Percentiles rank a stretch among this genome's conserved stretches.
Conservation (phyloP, 2,888 invertebrate species). For the Ganaspis brasiliensis region DNA sequence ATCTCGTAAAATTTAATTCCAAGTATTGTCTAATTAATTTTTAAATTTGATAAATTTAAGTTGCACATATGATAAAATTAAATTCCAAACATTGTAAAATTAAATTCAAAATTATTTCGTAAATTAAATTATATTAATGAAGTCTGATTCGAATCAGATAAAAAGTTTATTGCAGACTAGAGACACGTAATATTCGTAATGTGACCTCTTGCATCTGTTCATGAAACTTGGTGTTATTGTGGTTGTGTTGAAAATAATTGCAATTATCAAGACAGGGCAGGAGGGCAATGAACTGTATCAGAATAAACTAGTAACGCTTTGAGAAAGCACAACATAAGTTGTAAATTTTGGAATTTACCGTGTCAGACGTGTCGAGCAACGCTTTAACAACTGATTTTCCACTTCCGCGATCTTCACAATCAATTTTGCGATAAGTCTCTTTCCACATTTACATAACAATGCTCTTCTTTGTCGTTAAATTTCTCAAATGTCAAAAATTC, state of each 20-base stretch:
- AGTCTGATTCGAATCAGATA: too few species aligned
- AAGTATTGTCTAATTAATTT: too few species aligned
- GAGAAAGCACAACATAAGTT: neutral
- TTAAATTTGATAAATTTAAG: too few species aligned
- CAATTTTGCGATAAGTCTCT: constrained; percentile 16
- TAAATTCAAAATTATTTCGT: too few species aligned
- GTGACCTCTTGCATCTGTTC: neutral
- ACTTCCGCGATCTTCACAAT: constrained; percentile 31
- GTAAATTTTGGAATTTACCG: constrained; percentile 41
- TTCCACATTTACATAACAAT: neutral
- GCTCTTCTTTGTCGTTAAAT: neutral
- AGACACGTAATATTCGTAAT: neutral
- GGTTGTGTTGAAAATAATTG: constrained; percentile 57
- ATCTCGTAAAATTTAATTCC: too few species aligned
- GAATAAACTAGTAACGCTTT: constrained; percentile 4
- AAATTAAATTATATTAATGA: too few species aligned
- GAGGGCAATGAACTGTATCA: constrained; percentile 55
- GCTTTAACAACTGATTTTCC: neutral
- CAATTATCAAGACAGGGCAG: constrained; percentile 49
- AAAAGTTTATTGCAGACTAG: too few species aligned
- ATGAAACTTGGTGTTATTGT: constrained; percentile 31
- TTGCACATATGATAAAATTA: too few species aligned
- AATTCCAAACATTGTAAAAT: too few species aligned
- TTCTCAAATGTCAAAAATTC: neutral
- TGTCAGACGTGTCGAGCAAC: constrained; percentile 22